Evolutionary conservation across 2,113 vertebrate species (phyloP), one percentile per base, ranked within the genome.

Genomic region (Corydoras maculifer): DNA sequence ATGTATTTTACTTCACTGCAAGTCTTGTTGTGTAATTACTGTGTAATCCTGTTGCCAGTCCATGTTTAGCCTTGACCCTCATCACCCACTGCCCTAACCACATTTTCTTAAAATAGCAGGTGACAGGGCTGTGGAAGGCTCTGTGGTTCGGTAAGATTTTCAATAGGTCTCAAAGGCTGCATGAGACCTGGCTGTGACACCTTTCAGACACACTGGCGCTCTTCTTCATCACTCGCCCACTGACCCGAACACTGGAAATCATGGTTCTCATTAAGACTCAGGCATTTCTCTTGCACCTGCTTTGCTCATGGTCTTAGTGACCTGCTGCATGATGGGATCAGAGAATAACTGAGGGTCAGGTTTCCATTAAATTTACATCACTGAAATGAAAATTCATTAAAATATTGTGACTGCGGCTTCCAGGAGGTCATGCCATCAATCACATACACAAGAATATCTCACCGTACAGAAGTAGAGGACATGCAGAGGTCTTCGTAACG

Each of bases 21-120:
- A 43, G 35, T 43, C 35, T 43, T 43, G 35, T 43, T 43, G 35
- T 43, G 35, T 43, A 43, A 43, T 43, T 43, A 43, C 5, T 60
- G 65, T 54, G 69, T 58, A 65, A 62, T 43, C 48, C 25, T 30
- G 15, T 73, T 64, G 67, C 67, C 73, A 64, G 61, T 29, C 49
- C 29, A 25, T 65, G 50, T 65, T 65, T 65, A 65, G 64, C 64
- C 64, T 50, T n/a, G n/a, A 8, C 31, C 69, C 11, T 59, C 25
- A 11, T 59, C 58, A 57, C 51, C 58, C 31, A 58, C 69, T 75
- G 62, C 58, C 57, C 14, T 7, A 57, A 62, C 68, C 18, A 54
- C 11, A 43, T 43, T 62, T 32, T 71, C 69, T 53, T 71, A 67
- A 70, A 71, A 65, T 71, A 71, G 53, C 65, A n/a, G 14, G 12